Base-by-base conservation (phyloP, 2,113 vertebrate genomes). In the Theristicus caerulescens region DNA sequence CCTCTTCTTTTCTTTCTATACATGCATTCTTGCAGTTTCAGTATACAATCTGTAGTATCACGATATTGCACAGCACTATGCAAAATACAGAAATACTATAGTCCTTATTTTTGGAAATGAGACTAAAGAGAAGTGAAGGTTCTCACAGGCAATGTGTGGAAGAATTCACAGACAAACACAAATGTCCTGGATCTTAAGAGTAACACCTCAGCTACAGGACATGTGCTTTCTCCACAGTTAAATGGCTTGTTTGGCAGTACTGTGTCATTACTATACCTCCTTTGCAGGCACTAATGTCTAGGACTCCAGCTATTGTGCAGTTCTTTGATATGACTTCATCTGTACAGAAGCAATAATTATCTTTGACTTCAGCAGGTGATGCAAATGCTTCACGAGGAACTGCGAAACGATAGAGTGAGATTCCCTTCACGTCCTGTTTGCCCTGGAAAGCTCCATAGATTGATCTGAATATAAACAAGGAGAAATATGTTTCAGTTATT, bases 331-430 rank as follows among this genome's bases (percentile, higher is more conserved):
- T 16, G 4, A 34, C 1, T 2, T 0, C 0, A 7, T 99, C 89
- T 4, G 16, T 98, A 80, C 99, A 99, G 98, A 97, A 99, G 46
- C 99, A 99, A 3, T 87, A 77, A 81, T 99, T 99, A 25, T 99
- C 98, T 46, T 95, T 96, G 25, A 99, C 99, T 47, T 93, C 84
- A 5, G 20, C 0, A 3, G 99, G 99, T 1, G 99, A 98, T 5
- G 98, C 99, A 78, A 99, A 97, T 8, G 99, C 99, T 18, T 93
- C 62, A 1, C 96, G 19, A n/a, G 98, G 98, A 55, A 99, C 98
- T 20, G 81, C 0, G 90, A 97, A 99, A 80, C 99, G 99, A 59
- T 98, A 99, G n/a, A 99, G 98, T 4, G 97, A 67, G 54, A 99
- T 99, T 81, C 98, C 99, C 96, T 99, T 99, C 94, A 99, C 97